phyloP scores from a whole-genome alignment of 2,113 vertebrate species.

The Notiomystis cincta region DNA sequence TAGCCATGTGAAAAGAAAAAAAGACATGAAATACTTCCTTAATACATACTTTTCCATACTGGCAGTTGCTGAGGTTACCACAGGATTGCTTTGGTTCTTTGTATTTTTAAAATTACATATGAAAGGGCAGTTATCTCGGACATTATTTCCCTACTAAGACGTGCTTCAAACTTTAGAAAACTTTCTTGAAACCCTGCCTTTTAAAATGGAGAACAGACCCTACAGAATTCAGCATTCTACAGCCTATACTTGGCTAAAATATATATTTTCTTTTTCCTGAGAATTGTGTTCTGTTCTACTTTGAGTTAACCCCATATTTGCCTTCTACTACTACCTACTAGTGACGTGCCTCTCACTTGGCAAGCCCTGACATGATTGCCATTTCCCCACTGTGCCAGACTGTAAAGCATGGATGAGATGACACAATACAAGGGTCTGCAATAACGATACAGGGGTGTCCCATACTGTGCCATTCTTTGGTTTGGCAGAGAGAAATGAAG shows the following conservation, averaged over 20 bases:
- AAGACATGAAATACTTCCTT: constrained; percentile 20
- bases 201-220: not conserved
- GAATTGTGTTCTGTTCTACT: not conserved
- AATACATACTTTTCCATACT: not conserved
- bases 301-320: not conserved
- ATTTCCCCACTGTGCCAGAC: not conserved
- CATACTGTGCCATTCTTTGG: constrained; percentile 10
- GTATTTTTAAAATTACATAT: not conserved
- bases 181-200: not conserved
- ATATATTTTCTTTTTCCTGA: not conserved
- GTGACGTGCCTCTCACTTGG: not conserved
- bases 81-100: not conserved
- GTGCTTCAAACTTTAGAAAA: not conserved
- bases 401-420: not conserved
- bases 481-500: not conserved
- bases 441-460: not conserved
- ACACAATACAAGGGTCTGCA: not conserved
- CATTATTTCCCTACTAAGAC: not conserved
- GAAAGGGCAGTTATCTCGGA: not conserved
- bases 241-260: not conserved
- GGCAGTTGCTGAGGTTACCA: constrained; percentile 13
- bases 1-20: not conserved
- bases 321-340: not conserved
- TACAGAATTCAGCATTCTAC: not conserved
- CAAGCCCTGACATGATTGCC: not conserved